These are phyloP conservation scores for Tenualosa thibaudeaui DNA, from an alignment of 2,797 vertebrate species.

Conservation along the genomic window DNA sequence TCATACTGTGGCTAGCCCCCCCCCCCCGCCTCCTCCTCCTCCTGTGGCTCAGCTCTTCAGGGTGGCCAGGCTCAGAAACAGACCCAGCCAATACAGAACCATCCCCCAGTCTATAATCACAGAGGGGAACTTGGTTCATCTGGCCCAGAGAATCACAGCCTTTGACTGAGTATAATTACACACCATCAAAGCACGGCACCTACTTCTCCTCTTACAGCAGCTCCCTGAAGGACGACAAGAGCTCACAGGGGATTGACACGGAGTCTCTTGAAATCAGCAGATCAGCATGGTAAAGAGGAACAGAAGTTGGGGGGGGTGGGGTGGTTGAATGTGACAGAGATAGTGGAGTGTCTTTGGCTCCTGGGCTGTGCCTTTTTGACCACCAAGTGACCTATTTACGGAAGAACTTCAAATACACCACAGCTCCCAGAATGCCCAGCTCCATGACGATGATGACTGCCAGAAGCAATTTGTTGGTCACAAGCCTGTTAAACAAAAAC, in stretches of 20 bases:
- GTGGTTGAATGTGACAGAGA: background rate
- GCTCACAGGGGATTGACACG: background rate
- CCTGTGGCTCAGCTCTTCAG: background rate
- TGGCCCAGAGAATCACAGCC: background rate
- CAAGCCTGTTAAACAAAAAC: conserved; percentile 72
- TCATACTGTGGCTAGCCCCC: background rate
- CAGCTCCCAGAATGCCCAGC: conserved; percentile 86
- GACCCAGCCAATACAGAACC: background rate
- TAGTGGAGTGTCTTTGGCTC: conserved; percentile 17
- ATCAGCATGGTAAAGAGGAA: background rate
- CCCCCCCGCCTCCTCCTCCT: background rate
- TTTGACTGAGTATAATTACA: background rate
- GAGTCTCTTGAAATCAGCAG: background rate
- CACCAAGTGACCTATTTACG: conserved; percentile 51
- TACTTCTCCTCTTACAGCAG: background rate
- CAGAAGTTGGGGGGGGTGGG: background rate
- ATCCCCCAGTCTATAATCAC: conserved; percentile 3
- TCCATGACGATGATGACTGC: conserved; percentile 91
- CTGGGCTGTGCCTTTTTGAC: background rate
- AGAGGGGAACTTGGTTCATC: background rate
- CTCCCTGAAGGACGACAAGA: background rate
- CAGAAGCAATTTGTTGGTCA: conserved; percentile 93
- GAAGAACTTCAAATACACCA: conserved; percentile 95
- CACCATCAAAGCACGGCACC: background rate
- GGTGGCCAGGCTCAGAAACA: background rate